Percentiles rank a stretch among this genome's conserved stretches.
phyloP scores from a whole-genome alignment of 2,113 vertebrate species.

The Eulacestoma nigropectus region DNA sequence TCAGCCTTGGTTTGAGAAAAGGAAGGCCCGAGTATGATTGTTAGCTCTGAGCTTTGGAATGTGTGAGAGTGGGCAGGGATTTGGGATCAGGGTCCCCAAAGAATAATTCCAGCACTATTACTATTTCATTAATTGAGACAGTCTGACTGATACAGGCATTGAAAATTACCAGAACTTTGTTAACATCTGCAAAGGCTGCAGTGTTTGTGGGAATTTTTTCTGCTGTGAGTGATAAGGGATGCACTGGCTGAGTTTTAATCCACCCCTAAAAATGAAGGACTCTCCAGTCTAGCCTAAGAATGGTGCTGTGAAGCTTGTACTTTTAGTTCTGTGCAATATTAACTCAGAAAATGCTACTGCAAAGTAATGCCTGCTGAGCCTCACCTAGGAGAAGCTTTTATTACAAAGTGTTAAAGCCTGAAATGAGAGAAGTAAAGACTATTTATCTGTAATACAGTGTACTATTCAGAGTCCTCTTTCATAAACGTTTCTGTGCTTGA shows the following conservation, averaged over 20 bases:
- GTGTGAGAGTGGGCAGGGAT: not conserved
- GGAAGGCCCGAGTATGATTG: not conserved
- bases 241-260: not conserved
- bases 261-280: not conserved
- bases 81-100: not conserved
- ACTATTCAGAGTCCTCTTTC: not conserved
- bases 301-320: rapidly evolving
- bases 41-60: not conserved
- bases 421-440: not conserved
- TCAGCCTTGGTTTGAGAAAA: not conserved
- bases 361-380: not conserved
- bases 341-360: not conserved
- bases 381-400: not conserved
- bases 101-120: not conserved
- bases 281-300: not conserved
- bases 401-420: not conserved
- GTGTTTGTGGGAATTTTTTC: not conserved
- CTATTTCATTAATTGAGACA: not conserved
- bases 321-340: not conserved
- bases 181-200: not conserved
- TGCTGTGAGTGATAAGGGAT: not conserved
- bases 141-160: not conserved
- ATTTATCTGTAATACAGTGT: not conserved
- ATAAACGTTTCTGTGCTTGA: not conserved
- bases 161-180: not conserved